Base-by-base conservation (phyloP, 2,888 invertebrate species). In the Laothoe populi region DNA sequence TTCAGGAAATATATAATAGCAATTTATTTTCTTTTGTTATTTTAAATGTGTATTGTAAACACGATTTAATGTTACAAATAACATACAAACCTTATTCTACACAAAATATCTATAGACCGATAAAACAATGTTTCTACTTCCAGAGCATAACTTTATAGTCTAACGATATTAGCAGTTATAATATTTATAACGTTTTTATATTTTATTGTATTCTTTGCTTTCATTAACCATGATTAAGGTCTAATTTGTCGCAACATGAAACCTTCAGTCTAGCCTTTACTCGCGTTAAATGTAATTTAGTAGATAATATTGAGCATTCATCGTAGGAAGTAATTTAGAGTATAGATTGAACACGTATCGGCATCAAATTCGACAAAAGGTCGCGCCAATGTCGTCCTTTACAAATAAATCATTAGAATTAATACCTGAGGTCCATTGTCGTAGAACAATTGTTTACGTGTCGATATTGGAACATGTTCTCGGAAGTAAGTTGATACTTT, bases 311-410 rank as follows among this genome's bases (percentile, higher is more conserved):
- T 71, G 68, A 67, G 66, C 64, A 69, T 83, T 83, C 74, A 77
- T 79, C 81, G 70, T 79, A 88, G 91, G 90, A 90, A 91, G 90
- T 88, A 86, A 90, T 91, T 90, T 88, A 76, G 73, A 70, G 72
- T 76, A 74, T 71, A 83, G 86, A 89, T 89, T 86, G 83, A 78
- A 73, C 91, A 90, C 91, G 90, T 90, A 88, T 75, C 71, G 69
- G 73, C 74, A 75, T 74, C 79, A 79, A 81, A 83, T 82, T 75
- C 78, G 74, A 65, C 70, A 81, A 79, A n/a, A 90, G 89, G 90
- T 86, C 90, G 83, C 72, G 45, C 74, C 85, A 86, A 87, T 88
- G 88, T 76, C 88, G 81, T 67, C 76, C 73, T 77, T 74, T 75
- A 74, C 66, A 75, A 74, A 73, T 73, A 74, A 75, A 78, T 76